Evolutionary conservation across 2,797 vertebrate species (phyloP), one percentile per base, ranked within the genome.

Genomic region (Euphonia xanthogaster): DNA sequence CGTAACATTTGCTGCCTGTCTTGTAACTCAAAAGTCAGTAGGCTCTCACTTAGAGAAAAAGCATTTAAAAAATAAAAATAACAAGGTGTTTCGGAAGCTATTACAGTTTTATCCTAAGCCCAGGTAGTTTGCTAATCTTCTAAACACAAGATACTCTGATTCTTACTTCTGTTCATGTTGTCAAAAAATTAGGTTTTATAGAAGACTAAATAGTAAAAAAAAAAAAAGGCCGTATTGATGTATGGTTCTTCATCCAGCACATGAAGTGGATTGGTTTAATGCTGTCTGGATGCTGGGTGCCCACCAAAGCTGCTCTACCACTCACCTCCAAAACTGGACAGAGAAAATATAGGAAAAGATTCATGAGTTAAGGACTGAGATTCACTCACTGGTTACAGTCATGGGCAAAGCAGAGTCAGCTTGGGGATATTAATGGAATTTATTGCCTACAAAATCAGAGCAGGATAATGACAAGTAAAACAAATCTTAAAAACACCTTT

Each of bases 21-120:
- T 89, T 95, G 53, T 37, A 82, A 48, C 35, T 19, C 68, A 60
- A 86, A 89, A 31, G 42, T 94, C 83, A 80, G 30, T 55, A 73
- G 31, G 27, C 47, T 68, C 17, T 84, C 51, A 57, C 85, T 71
- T 75, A 65, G 4, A 80, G n/a, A 70, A 88, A 68, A 71, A 58
- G 16, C 1, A 57, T 28, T 13, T 3, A 60, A 81, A 82, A 82
- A 73, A 30, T 19, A 23, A 78, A 88, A 88, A 54, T 1, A 45
- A 25, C 7, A 55, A 13, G 8, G 18, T 51, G 10, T 58, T 93
- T 71, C 47, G 28, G 18, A 30, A 86, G 27, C 17, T 51, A 18
- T 31, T 71, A 68, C 8, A 44, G 8, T n/a, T 50, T 63, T 81
- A 22, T 71, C 30, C 27, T 66, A 58, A 92, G 28, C 6, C 5